These are phyloP conservation scores for Chaetodon trifasciatus DNA, from an alignment of 2,797 vertebrate genomes.

Conservation along the genomic window DNA sequence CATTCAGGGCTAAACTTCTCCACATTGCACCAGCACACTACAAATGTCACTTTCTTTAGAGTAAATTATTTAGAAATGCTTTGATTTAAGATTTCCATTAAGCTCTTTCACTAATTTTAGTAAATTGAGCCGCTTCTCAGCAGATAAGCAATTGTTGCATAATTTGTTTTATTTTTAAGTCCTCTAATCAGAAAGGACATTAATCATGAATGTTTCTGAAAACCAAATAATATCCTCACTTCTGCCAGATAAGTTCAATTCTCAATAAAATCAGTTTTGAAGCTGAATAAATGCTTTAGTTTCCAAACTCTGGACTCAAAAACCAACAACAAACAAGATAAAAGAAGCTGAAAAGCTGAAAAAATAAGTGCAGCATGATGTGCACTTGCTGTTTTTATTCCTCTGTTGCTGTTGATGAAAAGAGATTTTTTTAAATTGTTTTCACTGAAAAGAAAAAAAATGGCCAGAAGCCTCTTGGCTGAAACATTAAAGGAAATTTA, in stretches of 20 bases:
- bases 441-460: slow-evolving; percentile 8
- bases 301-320: background rate
- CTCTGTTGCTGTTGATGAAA: background rate
- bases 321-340: background rate
- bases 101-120: background rate
- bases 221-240: background rate
- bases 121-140: background rate
- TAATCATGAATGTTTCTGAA: background rate
- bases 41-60: background rate
- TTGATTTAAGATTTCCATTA: background rate
- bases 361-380: slow-evolving; percentile 2
- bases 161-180: background rate
- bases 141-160: background rate
- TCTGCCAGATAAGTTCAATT: background rate
- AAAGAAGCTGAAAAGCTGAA: slow-evolving; percentile 48
- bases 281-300: slow-evolving; percentile 10
- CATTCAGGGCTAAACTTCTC: slow-evolving; percentile 45
- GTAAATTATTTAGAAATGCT: background rate
- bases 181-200: background rate
- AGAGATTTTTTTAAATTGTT: background rate
- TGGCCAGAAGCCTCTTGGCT: background rate
- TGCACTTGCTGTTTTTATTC: slow-evolving; percentile 28
- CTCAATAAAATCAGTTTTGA: background rate
- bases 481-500: background rate
- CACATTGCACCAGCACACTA: background rate